Evolutionary conservation across 1,140 invertebrate species (phyloP).

Genomic region (Bicyclus anynana): DNA sequence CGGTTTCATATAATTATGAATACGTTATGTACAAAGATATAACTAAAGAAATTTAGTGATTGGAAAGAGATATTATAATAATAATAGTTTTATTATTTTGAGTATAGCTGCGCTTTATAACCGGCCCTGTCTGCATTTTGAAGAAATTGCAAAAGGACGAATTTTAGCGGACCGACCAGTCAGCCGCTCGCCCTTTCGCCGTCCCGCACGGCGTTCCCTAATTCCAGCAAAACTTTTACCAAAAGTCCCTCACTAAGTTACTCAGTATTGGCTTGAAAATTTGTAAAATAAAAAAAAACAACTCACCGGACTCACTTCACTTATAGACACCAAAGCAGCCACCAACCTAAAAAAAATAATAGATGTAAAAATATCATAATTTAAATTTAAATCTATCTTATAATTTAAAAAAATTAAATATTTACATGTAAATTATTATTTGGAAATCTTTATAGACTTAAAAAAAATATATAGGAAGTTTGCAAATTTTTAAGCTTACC

Average conservation of each 20-base stretch:
- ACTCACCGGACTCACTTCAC: conserved; percentile 61
- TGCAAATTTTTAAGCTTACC: conserved; percentile 44
- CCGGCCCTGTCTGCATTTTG: conserved; percentile 33
- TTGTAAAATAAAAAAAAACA: conserved; percentile 24
- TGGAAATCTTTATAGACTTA: not conserved
- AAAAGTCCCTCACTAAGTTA: conserved; percentile 22
- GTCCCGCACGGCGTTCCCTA: conserved; percentile 42
- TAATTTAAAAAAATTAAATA: conserved; percentile 3
- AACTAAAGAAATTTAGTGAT: not conserved
- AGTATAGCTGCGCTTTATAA: not conserved
- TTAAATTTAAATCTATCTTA: not conserved
- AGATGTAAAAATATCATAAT: conserved; percentile 9
- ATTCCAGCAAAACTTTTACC: conserved; percentile 38
- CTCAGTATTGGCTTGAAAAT: not conserved
- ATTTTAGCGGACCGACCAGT: conserved; percentile 50
- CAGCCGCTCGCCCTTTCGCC: conserved; percentile 37
- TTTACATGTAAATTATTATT: no score
- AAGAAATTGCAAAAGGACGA: conserved; percentile 66
- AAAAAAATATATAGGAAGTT: not conserved
- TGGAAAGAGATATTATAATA: conserved; percentile 5
- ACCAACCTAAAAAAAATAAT: conserved; percentile 51
- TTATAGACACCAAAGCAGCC: conserved; percentile 47
- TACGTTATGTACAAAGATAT: not conserved
- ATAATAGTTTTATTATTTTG: not conserved
- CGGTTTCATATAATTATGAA: conserved; percentile 34